phyloP scores from a whole-genome alignment of 1,140 invertebrate genomes.

The Lordiphosa stackelbergi region DNA sequence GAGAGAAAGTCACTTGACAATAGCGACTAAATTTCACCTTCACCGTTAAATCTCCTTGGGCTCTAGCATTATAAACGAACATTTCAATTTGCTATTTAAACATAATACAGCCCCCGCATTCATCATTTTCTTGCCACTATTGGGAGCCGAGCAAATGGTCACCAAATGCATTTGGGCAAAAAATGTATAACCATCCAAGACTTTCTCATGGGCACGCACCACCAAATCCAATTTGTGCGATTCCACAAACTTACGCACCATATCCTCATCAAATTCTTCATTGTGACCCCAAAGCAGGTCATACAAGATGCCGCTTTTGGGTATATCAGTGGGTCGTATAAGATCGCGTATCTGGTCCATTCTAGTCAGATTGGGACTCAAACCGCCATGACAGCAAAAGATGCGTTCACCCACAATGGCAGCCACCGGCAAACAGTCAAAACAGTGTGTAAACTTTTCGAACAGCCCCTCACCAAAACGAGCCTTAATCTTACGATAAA shows the following conservation, averaged over 20 bases:
- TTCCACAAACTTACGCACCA: conserved; percentile 87
- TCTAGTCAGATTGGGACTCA: conserved; percentile 87
- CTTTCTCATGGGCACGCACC: conserved; percentile 92
- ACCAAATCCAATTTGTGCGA: conserved; percentile 89
- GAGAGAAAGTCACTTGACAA: too few relatives aligned
- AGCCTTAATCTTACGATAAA: conserved; percentile 81
- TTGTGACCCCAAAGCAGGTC: conserved; percentile 93
- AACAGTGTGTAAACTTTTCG: conserved; percentile 82
- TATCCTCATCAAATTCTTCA: conserved; percentile 86
- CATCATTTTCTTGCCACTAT: conserved; percentile 91
- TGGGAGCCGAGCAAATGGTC: conserved; percentile 90
- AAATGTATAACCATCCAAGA: conserved; percentile 91
- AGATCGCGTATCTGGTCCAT: conserved; percentile 93
- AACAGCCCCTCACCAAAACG: conserved; percentile 89
- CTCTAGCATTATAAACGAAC: conserved; percentile 30
- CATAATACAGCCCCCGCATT: conserved; percentile 98
- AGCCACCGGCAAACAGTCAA: conserved; percentile 87
- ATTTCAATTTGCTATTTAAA: conserved; percentile 64
- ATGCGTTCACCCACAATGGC: conserved; percentile 90
- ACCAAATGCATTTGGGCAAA: too few relatives aligned
- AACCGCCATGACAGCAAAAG: conserved; percentile 89
- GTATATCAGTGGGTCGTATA: too few relatives aligned
- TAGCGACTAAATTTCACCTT: too few relatives aligned
- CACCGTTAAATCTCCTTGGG: too few relatives aligned
- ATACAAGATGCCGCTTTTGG: conserved; percentile 87